Base-by-base conservation (phyloP, 2,113 vertebrate species). In the Sula dactylatra region DNA sequence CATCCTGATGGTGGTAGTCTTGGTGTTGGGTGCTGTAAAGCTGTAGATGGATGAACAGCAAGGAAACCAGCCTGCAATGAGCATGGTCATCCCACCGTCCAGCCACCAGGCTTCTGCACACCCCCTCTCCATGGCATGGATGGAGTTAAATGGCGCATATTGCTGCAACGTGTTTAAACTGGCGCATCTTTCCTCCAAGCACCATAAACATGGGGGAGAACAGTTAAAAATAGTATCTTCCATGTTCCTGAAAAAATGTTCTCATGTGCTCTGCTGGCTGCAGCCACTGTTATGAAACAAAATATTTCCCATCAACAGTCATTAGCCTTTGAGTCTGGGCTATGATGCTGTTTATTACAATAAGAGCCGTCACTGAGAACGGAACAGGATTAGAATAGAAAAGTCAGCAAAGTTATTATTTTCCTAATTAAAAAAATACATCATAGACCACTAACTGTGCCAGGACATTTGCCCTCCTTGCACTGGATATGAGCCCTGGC, bases 251-350 rank as follows among this genome's bases (percentile, higher is more conserved):
- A 62, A 90, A 85, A 86, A 84, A 85, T 25, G 84, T 94, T 95
- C 93, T 96, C 74, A 79, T 87, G 93, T 96, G 93, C 82, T 91
- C n/a, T 32, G 45, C 84, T 96, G 95, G 96, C 95, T 94, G 87
- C 31, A 38, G 87, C 62, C 13, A 0, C 86, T 94, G 93, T 93
- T 97, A 82, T 66, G 87, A 97, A 97, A 97, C 78, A 73, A 94
- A 96, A 94, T 88, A 93, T 93, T 95, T 95, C 91, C 89, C 91
- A 93, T 79, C 86, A 58, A 21, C 78, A 62, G 78, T 82, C 67
- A 67, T 73, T 62, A 62, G 85, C 78, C 47, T 80, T 88, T 1
- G 4, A 94, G 82, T 52, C 73, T 3, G 3, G 74, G 58, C 88
- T 85, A 62, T 0, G 0, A n/a, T 80, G 79, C 78, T 83, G 88